phyloP scores from a whole-genome alignment of 1,140 invertebrate genomes.

The Euwallacea fornicatus region DNA sequence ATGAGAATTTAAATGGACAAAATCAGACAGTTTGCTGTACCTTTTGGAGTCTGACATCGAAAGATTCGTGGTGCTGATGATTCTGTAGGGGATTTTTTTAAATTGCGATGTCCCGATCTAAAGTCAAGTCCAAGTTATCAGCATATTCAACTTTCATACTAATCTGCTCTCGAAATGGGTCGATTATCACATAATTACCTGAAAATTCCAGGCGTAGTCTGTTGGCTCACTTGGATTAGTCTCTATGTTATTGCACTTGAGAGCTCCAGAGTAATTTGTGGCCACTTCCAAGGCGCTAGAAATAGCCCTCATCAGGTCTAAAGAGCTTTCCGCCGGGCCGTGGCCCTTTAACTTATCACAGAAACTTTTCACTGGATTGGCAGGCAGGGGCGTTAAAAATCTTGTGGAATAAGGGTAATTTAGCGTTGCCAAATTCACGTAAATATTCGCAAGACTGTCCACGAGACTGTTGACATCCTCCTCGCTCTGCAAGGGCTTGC shows the following conservation, averaged over 20 bases:
- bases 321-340: slow-evolving; percentile 49
- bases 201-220: slow-evolving; percentile 74
- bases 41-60: no score
- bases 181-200: neutral
- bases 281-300: slow-evolving; percentile 73
- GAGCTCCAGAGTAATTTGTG: slow-evolving; percentile 79
- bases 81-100: no score
- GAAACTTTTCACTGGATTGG: slow-evolving; percentile 72
- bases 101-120: no score
- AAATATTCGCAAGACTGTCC: slow-evolving; percentile 68
- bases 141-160: no score
- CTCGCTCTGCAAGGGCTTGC: slow-evolving; percentile 63
- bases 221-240: slow-evolving; percentile 60
- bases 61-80: no score
- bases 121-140: no score
- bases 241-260: slow-evolving; percentile 65
- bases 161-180: no score
- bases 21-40: no score
- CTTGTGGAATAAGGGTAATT: slow-evolving; percentile 88
- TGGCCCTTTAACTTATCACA: slow-evolving; percentile 56
- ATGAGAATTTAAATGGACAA: no score
- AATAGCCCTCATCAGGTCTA: slow-evolving; percentile 62
- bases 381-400: slow-evolving; percentile 82
- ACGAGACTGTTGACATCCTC: slow-evolving; percentile 61
- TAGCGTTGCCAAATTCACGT: slow-evolving; percentile 83